Percentiles rank a stretch among this genome's conserved stretches.
Conservation (phyloP, 1,140 invertebrate genomes). For the Daktulosphaira vitifoliae region DNA sequence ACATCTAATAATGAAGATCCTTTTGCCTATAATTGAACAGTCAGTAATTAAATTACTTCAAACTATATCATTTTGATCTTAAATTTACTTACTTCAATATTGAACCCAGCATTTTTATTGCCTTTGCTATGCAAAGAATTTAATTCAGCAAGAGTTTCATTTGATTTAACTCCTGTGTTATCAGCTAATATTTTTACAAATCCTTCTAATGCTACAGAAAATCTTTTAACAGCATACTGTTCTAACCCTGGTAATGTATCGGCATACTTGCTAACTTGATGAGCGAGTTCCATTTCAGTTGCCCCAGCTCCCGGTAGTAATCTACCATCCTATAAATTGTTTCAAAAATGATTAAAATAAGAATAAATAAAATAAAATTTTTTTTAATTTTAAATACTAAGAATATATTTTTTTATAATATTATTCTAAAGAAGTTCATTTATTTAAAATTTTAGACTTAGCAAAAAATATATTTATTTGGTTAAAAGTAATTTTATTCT, state of each 20-base stretch:
- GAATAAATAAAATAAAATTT: slow-evolving; percentile 25
- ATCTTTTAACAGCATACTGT: slow-evolving; percentile 94
- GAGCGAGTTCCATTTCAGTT: slow-evolving; percentile 86
- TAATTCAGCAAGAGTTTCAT: slow-evolving; percentile 80
- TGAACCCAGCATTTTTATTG: slow-evolving; percentile 72
- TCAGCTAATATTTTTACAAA: slow-evolving; percentile 90
- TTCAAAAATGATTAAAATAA: not conserved
- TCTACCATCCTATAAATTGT: slow-evolving; percentile 53
- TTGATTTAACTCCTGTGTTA: slow-evolving; percentile 83
- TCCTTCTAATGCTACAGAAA: slow-evolving; percentile 80
- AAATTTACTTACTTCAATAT: slow-evolving; percentile 64
- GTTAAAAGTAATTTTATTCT: no score
- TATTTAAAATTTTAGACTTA: no score
- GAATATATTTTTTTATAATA: no score
- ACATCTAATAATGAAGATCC: slow-evolving; percentile 61
- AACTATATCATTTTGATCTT: not conserved
- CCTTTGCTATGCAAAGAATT: slow-evolving; percentile 87
- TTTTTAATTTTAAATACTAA: not conserved
- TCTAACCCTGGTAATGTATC: slow-evolving; percentile 89
- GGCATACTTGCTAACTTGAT: slow-evolving; percentile 73
- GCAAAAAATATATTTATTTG: no score
- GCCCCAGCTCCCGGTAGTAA: slow-evolving; percentile 92
- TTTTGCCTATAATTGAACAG: slow-evolving; percentile 45
- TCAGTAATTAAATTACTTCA: slow-evolving; percentile 9
- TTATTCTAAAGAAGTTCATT: not conserved